Evolutionary conservation across 2,797 vertebrate species (phyloP).

Genomic region (Anguilla pacifica): DNA sequence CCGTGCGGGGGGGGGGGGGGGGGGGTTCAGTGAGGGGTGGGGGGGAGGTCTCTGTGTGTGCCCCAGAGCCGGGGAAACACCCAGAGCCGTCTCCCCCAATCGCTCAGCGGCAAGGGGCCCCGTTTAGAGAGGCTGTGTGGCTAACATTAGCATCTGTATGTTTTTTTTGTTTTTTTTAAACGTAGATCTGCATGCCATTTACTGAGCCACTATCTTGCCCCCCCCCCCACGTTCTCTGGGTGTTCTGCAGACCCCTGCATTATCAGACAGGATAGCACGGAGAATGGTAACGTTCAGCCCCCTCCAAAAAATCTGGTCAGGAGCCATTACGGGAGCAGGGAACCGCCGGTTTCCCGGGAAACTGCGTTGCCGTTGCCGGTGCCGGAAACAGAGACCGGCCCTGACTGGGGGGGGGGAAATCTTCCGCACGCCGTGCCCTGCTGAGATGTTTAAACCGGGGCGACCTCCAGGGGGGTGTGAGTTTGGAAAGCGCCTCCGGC

Average conservation of each 20-base stretch:
- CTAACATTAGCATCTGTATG: too few relatives aligned
- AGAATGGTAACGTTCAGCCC: not conserved
- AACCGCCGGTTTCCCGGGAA: constrained; percentile 59
- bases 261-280: not conserved
- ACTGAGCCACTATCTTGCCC: not conserved
- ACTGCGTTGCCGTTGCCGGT: constrained; percentile 56
- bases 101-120: not conserved
- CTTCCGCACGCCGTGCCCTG: constrained; percentile 36
- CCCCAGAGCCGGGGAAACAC: not conserved
- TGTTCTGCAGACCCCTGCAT: not conserved
- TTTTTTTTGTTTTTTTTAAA: not conserved
- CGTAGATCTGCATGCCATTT: not conserved
- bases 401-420: not conserved
- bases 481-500: constrained; percentile 67
- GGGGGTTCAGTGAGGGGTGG: not conserved
- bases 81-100: not conserved
- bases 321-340: constrained; percentile 12
- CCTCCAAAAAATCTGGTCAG: not conserved
- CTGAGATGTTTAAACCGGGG: constrained; percentile 65
- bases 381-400: constrained; percentile 28
- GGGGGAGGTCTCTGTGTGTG: not conserved
- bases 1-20: not conserved
- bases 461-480: constrained; percentile 54
- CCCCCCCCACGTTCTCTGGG: not conserved
- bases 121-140: not conserved